These are phyloP conservation scores for Melopsittacus undulatus DNA, from an alignment of 2,797 vertebrate species.

Conservation along the genomic window DNA sequence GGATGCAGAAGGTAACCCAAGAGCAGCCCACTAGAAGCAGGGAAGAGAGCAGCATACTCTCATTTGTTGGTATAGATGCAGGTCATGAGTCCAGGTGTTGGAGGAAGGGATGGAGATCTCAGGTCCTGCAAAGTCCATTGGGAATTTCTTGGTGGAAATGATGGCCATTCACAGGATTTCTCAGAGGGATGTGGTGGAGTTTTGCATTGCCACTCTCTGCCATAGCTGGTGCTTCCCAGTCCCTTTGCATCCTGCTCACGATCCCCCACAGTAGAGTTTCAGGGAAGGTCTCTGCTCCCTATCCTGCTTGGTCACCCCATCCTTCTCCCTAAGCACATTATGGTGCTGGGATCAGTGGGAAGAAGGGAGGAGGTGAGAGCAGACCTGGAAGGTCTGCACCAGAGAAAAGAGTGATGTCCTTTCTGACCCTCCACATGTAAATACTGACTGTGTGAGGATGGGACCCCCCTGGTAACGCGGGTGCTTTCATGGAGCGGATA, in stretches of 20 bases:
- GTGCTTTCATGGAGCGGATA: not conserved
- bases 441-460: fast-evolving
- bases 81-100: not conserved
- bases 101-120: not conserved
- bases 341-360: fast-evolving
- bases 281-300: not conserved
- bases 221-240: not conserved
- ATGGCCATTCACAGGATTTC: not conserved
- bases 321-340: fast-evolving
- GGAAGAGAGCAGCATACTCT: not conserved
- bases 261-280: not conserved
- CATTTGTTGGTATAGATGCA: not conserved
- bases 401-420: not conserved
- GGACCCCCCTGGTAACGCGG: fast-evolving
- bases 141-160: not conserved
- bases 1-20: not conserved
- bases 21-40: not conserved
- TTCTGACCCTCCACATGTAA: fast-evolving
- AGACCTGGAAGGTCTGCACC: not conserved
- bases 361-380: not conserved
- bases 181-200: not conserved
- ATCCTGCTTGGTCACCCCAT: not conserved
- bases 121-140: not conserved
- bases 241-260: not conserved
- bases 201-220: not conserved